Base-by-base conservation (phyloP, 2,113 vertebrate species). In the Callocephalon fimbriatum region DNA sequence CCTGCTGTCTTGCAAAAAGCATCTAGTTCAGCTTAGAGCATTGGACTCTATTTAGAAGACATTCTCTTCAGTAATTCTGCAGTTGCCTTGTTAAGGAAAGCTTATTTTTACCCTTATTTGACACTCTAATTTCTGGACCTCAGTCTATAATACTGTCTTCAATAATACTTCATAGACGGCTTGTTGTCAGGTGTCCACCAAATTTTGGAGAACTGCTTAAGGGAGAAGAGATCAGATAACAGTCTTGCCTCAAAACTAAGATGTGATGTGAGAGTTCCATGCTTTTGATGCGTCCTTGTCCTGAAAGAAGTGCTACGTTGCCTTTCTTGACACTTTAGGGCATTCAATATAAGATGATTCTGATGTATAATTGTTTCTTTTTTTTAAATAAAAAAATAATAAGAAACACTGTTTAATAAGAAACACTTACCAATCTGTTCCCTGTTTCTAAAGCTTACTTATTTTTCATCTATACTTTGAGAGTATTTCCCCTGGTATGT, bases 401-500 rank as follows among this genome's bases (percentile, higher is more conserved):
- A 40, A 40, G 38, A 40, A 40, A 40, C 38, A 40, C 38, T 40
- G 38, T 45, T 18, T 32, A 59, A 26, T 4, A 40, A 45, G n/a
- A 71, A 90, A 59, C 70, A 58, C 8, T 65, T 90, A 40, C 26
- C 53, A 35, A 66, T 58, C 21, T 22, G 35, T 77, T 67, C 32
- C 7, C 20, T 40, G 10, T 50, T 63, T 88, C 32, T 56, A 70
- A 26, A 68, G 8, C 17, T 87, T 72, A 12, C 42, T 91, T 79
- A 47, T 59, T 84, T 91, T 74, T 75, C 32, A 73, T 65, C 53
- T 79, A 5, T 45, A 32, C 53, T 81, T 88, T 5, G 68, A 48
- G 44, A 71, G 2, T 83, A 13, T 58, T 81, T 71, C 26, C 23
- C 7, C 37, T 61, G 35, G 16, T 71, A 12, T 0, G 0, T 51